A percentile compares a stretch with the other conserved stretches of the same genome.
These are phyloP conservation scores for Anolis apletophallus DNA, from an alignment of 2,797 vertebrate genomes.

Conservation along the genomic window DNA sequence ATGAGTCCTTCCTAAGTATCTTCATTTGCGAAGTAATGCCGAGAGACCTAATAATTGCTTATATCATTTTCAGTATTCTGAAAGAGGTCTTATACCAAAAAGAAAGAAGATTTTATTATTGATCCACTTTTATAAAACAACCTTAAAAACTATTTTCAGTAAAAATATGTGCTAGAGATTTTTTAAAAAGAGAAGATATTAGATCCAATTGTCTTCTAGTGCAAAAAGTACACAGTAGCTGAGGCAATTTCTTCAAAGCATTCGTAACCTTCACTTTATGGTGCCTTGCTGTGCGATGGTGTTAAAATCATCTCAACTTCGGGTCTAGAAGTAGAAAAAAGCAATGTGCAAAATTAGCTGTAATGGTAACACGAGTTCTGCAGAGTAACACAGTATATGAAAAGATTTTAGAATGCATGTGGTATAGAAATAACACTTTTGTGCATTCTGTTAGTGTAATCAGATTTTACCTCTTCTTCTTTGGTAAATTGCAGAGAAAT, in stretches of 20 bases:
- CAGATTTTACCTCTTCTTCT: not conserved
- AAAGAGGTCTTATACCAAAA: not conserved
- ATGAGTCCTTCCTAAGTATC: no score
- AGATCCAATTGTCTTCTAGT: constrained; percentile 28
- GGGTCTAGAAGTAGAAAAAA: constrained; percentile 52
- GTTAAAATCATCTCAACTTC: constrained; percentile 45
- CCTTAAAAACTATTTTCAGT: constrained; percentile 36
- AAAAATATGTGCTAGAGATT: constrained; percentile 47
- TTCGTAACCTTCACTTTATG: constrained; percentile 27
- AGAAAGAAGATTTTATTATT: constrained; percentile 53
- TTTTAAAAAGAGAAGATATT: constrained; percentile 13
- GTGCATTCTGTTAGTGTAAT: constrained; percentile 2
- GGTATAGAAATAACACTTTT: not conserved
- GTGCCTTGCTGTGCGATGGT: constrained; percentile 6
- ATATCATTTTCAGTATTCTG: not conserved
- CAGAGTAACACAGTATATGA: constrained; percentile 42
- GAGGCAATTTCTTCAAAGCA: constrained; percentile 22
- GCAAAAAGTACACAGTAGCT: constrained; percentile 43
- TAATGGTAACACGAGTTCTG: not conserved
- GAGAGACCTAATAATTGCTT: no score
- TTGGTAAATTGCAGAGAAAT: constrained; percentile 20
- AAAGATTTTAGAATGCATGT: not conserved
- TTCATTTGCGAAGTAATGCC: no score
- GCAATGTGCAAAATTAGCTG: not conserved
- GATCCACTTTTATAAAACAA: constrained; percentile 38